phyloP scores from a whole-genome alignment of 2,113 vertebrate genomes.

The Ptychochromis oligacanthus region DNA sequence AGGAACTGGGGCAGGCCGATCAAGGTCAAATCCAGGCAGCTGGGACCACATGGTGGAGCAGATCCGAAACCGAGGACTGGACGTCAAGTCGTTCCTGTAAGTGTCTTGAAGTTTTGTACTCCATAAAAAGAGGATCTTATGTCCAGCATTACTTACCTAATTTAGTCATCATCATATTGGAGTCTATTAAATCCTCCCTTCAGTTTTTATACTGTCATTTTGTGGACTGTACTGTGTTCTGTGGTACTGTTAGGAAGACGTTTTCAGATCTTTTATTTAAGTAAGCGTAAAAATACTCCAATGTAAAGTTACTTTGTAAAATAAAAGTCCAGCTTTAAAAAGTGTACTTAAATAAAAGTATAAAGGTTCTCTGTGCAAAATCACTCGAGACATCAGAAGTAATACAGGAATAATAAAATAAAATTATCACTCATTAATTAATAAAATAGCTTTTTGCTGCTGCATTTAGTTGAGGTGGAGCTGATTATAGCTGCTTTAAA shows the following conservation, averaged over 20 bases:
- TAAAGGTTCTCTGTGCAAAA: neutral
- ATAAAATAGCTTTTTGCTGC: neutral
- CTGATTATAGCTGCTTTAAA: neutral
- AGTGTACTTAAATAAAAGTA: neutral
- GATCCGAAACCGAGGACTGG: slow-evolving; percentile 96
- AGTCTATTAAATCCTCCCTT: neutral
- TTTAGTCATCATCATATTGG: neutral
- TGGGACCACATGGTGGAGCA: slow-evolving; percentile 99
- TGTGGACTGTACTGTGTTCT: neutral
- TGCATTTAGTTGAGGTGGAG: neutral
- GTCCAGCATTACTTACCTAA: neutral
- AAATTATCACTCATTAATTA: no score
- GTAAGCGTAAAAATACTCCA: neutral
- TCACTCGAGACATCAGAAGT: neutral
- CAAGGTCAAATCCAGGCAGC: slow-evolving; percentile 95
- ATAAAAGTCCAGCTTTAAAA: slow-evolving; percentile 1
- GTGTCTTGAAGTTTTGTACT: slow-evolving; percentile 68
- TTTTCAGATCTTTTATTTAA: neutral
- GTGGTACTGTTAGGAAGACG: neutral
- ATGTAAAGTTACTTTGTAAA: neutral
- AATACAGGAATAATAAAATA: neutral
- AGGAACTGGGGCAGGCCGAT: slow-evolving; percentile 85
- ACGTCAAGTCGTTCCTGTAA: slow-evolving; percentile 99
- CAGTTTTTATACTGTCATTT: neutral
- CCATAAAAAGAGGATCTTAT: neutral